Percentiles rank a stretch among this genome's conserved stretches.
Conservation (phyloP, 64 coral and sea anemone genomes). For the Astreopora myriophthalma region DNA sequence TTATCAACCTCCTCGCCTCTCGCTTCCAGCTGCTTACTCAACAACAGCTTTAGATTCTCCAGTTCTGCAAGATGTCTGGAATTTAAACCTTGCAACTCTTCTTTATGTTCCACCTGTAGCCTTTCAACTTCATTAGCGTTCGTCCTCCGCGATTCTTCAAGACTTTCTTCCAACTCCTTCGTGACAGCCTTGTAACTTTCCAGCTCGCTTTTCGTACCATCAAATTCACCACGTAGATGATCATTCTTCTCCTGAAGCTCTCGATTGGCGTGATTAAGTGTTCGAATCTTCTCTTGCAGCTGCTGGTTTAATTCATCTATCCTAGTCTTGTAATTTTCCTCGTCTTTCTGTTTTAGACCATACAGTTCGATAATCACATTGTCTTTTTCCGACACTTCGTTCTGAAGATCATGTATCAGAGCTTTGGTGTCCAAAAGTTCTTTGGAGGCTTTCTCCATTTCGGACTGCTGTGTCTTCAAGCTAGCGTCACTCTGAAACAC, state of each 20-base stretch:
- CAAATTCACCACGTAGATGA: conserved; percentile 6
- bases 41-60: conserved; percentile 57
- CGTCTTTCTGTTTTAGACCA: conserved; percentile 27
- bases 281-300: conserved; percentile 39
- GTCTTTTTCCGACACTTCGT: conserved; percentile 61
- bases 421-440: conserved; percentile 66
- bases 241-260: conserved; percentile 46
- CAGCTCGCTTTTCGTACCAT: not conserved
- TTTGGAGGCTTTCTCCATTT: conserved; percentile 79
- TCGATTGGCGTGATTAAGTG: not conserved
- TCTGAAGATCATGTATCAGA: conserved; percentile 69
- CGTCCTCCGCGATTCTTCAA: conserved; percentile 34
- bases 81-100: conserved; percentile 60
- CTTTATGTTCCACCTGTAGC: conserved; percentile 58
- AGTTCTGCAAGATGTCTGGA: conserved; percentile 69
- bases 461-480: conserved; percentile 81
- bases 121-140: conserved; percentile 65
- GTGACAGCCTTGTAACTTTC: conserved; percentile 55
- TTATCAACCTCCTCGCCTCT: conserved; percentile 73
- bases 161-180: conserved; percentile 47
- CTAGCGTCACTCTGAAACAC: conserved; percentile 73
- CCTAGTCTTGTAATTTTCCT: conserved; percentile 1
- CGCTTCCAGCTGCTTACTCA: conserved; percentile 74
- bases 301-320: conserved; percentile 27
- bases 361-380: conserved; percentile 74